Evolutionary conservation across 2,797 vertebrate genomes (phyloP).

Genomic region (Oceanodroma leucorhoa): DNA sequence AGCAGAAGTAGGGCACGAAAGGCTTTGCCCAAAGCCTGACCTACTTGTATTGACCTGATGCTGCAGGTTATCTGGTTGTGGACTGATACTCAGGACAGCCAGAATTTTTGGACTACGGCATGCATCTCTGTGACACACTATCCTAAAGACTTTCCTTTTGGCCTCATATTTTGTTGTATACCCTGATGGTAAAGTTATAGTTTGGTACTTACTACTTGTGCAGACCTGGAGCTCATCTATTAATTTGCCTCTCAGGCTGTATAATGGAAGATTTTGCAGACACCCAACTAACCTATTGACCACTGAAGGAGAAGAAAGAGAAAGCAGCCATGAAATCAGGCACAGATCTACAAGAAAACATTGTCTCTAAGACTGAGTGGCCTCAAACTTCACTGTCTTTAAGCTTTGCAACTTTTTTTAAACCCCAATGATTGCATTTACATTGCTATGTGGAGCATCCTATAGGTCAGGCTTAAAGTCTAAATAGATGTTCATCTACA

Average conservation of each 20-base stretch:
- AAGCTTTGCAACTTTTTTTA: neutral
- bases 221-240: neutral
- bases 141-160: neutral
- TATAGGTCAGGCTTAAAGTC: neutral
- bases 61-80: neutral
- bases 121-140: fast-evolving
- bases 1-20: neutral
- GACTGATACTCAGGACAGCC: neutral
- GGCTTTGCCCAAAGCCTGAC: neutral
- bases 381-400: neutral
- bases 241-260: neutral
- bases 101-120: neutral
- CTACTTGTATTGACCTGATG: neutral
- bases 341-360: neutral
- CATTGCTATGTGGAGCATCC: neutral
- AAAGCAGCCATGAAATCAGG: neutral
- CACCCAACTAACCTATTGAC: neutral
- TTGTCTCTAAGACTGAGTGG: neutral
- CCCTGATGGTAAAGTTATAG: neutral
- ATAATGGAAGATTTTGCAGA: neutral
- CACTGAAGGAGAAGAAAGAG: neutral
- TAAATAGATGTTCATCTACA: neutral
- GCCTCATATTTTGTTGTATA: neutral
- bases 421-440: neutral
- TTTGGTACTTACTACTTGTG: neutral